These are phyloP conservation scores for Aulostomus chinensis DNA, from an alignment of 2,797 vertebrate genomes.

Conservation along the genomic window DNA sequence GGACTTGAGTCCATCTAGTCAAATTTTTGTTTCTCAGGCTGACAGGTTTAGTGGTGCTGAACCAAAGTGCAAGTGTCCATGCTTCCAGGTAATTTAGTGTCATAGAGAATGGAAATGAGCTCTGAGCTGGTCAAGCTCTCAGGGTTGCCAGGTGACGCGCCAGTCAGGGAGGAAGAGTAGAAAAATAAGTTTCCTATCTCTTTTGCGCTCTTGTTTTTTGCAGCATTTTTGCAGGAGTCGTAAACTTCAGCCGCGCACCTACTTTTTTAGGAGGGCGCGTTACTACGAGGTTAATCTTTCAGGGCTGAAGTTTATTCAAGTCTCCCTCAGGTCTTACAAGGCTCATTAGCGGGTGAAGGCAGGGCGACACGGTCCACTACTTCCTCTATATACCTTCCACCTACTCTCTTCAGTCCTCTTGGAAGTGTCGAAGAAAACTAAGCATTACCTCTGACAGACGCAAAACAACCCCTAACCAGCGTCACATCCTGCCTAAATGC, in stretches of 20 bases:
- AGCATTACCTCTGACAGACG: constrained; percentile 19
- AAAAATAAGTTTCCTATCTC: too few relatives aligned
- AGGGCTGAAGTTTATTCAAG: constrained; percentile 1
- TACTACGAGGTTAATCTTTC: constrained; percentile 5
- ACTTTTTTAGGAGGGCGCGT: constrained; percentile 8
- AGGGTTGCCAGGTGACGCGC: constrained; percentile 41
- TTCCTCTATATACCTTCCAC: constrained; percentile 11
- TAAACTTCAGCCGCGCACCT: constrained; percentile 7
- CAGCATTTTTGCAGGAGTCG: constrained; percentile 16
- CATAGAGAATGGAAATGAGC: constrained; percentile 31
- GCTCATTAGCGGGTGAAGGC: constrained; percentile 25
- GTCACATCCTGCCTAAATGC: constrained; percentile 40
- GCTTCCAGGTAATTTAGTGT: constrained; percentile 18
- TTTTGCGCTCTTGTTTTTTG: too few relatives aligned
- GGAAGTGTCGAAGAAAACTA: constrained; percentile 29
- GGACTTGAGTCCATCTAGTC: constrained; percentile 37
- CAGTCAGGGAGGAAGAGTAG: too few relatives aligned
- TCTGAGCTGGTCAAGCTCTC: constrained; percentile 23
- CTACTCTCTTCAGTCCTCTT: constrained; percentile 2
- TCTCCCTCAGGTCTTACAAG: constrained; percentile 20
- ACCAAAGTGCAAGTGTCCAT: constrained; percentile 20
- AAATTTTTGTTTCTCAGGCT: constrained; percentile 25
- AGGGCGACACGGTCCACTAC: constrained; percentile 16
- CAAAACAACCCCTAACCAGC: constrained; percentile 36
- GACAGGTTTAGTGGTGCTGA: constrained; percentile 41